These are phyloP conservation scores for Sphinx pinastri DNA, from an alignment of 2,888 invertebrate species.

Conservation along the genomic window DNA sequence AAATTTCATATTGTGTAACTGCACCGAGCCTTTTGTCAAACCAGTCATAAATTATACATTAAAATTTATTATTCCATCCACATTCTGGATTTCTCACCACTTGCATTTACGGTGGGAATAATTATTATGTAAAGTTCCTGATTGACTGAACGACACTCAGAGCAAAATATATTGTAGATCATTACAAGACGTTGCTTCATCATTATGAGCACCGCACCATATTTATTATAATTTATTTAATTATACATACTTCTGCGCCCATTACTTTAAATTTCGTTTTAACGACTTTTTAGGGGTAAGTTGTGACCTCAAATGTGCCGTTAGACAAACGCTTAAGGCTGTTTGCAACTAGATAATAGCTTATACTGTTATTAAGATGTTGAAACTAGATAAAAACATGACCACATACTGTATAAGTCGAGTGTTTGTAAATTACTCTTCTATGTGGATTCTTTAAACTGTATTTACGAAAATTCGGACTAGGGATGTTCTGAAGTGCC, in stretches of 20 bases:
- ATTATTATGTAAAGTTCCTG: background rate
- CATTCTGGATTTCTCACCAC: background rate
- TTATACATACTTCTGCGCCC: background rate
- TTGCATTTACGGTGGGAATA: constrained; percentile 1
- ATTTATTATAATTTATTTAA: background rate
- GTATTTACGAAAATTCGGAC: too few relatives aligned
- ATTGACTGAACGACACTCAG: background rate
- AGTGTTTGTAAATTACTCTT: too few relatives aligned
- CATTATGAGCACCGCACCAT: too few relatives aligned
- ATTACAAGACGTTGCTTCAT: too few relatives aligned
- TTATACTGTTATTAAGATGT: background rate
- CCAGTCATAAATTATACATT: constrained; percentile 4
- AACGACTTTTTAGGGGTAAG: too few relatives aligned
- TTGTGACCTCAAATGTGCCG: constrained; percentile 1
- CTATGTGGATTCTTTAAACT: too few relatives aligned
- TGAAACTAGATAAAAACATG: background rate
- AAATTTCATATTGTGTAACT: background rate
- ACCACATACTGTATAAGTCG: background rate
- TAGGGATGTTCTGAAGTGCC: too few relatives aligned
- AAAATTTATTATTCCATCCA: constrained; percentile 10
- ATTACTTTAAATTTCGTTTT: background rate
- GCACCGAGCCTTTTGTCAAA: background rate
- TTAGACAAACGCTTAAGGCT: constrained; percentile 1
- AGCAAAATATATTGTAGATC: too few relatives aligned
- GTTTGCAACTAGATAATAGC: background rate